Percentiles rank a stretch among this genome's conserved stretches.
These are phyloP conservation scores for Onthophagus taurus DNA, from an alignment of 1,140 invertebrate genomes.

Conservation along the genomic window DNA sequence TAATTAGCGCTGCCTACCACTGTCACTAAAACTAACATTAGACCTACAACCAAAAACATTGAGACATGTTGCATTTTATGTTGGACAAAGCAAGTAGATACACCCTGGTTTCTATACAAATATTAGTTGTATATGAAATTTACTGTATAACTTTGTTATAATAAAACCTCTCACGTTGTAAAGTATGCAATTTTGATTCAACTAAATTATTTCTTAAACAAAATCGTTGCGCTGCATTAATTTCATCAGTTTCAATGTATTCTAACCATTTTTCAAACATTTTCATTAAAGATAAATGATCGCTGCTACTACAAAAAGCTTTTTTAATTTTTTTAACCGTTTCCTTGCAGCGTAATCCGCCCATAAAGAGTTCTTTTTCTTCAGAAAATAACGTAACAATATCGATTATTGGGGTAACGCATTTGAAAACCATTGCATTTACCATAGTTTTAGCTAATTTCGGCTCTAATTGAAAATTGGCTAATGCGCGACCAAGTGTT, in stretches of 20 bases:
- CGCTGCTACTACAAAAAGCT: slow-evolving; percentile 24
- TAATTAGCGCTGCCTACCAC: no score
- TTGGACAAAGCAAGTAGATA: no score
- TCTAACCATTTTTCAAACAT: slow-evolving; percentile 32
- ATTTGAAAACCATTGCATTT: slow-evolving; percentile 46
- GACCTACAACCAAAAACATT: no score
- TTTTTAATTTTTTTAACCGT: slow-evolving; percentile 22
- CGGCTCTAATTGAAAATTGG: slow-evolving; percentile 44
- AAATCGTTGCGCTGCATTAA: slow-evolving; percentile 17
- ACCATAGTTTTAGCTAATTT: slow-evolving; percentile 49
- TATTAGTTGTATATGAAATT: no score
- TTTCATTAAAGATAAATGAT: slow-evolving; percentile 33
- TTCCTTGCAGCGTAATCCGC: slow-evolving; percentile 23
- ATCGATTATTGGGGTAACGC: slow-evolving; percentile 36
- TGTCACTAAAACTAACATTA: no score
- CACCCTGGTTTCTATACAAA: no score
- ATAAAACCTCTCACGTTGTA: slow-evolving; percentile 29
- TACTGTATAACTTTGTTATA: no score
- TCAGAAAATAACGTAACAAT: slow-evolving; percentile 32
- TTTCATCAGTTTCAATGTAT: slow-evolving; percentile 20
- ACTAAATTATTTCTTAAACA: slow-evolving; percentile 25
- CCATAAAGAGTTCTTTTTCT: slow-evolving; percentile 29
- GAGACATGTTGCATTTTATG: no score
- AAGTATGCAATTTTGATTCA: slow-evolving; percentile 25
- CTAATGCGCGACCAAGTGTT: slow-evolving; percentile 43